phyloP scores from a whole-genome alignment of 92 coral and sea anemone species.

The Epizoanthus ramosus region DNA sequence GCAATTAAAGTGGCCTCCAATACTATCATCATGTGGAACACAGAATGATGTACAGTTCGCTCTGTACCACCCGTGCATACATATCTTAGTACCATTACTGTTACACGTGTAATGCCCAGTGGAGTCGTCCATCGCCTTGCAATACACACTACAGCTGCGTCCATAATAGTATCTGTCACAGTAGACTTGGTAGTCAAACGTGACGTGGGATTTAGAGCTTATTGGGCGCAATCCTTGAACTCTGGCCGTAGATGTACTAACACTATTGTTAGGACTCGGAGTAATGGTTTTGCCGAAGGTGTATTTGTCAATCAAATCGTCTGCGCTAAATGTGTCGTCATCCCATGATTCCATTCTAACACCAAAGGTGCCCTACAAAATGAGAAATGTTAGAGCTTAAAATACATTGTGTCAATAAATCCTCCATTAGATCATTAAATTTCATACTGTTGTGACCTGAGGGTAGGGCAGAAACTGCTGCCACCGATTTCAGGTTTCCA shows the following conservation, averaged over 20 bases:
- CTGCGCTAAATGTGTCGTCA: slow-evolving; percentile 6
- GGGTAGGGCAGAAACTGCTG: too few relatives aligned
- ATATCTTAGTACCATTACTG: slow-evolving; percentile 31
- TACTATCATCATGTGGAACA: slow-evolving; percentile 24
- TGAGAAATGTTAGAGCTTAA: background rate
- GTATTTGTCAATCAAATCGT: slow-evolving; percentile 48
- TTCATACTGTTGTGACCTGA: too few relatives aligned
- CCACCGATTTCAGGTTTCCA: too few relatives aligned
- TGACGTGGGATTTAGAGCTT: too few relatives aligned
- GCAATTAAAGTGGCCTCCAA: slow-evolving; percentile 38
- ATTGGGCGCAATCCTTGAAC: too few relatives aligned
- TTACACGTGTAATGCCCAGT: slow-evolving; percentile 32
- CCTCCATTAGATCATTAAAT: too few relatives aligned
- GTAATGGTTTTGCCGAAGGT: background rate
- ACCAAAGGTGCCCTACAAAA: slow-evolving; percentile 37
- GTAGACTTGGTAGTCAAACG: too few relatives aligned
- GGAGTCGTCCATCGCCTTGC: background rate
- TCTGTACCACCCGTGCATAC: slow-evolving; percentile 49
- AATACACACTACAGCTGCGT: background rate
- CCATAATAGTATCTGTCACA: background rate
- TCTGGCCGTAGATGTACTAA: too few relatives aligned
- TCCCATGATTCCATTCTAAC: slow-evolving; percentile 24
- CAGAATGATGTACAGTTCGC: slow-evolving; percentile 40
- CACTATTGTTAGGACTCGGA: background rate
- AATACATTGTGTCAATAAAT: too few relatives aligned